These are phyloP conservation scores for Drosophila vallismaia DNA, from an alignment of 2,888 invertebrate species.

Conservation along the genomic window DNA sequence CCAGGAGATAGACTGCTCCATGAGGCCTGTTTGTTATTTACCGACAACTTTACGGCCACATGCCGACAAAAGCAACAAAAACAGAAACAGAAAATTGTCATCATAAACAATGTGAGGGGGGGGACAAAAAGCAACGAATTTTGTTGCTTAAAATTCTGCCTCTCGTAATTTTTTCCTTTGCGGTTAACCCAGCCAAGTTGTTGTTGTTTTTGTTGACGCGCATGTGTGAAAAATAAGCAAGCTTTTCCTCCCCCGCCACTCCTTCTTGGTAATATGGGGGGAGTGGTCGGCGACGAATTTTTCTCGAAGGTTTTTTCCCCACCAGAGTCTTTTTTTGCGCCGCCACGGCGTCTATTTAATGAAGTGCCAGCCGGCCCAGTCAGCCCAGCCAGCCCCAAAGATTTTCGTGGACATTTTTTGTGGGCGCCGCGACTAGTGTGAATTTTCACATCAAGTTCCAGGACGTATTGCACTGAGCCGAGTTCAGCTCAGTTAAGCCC, in stretches of 20 bases:
- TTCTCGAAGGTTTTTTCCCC: slow-evolving; percentile 14
- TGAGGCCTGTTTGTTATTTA: slow-evolving; percentile 78
- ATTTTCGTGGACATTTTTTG: slow-evolving; percentile 49
- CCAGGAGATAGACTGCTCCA: slow-evolving; percentile 20
- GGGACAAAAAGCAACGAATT: slow-evolving; percentile 25
- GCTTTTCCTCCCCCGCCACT: slow-evolving; percentile 14
- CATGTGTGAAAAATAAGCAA: slow-evolving; percentile 80
- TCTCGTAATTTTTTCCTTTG: slow-evolving; percentile 22
- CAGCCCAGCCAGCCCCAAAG: slow-evolving; percentile 42
- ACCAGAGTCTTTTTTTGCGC: slow-evolving; percentile 43
- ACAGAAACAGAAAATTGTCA: slow-evolving; percentile 58
- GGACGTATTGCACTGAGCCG: slow-evolving; percentile 37
- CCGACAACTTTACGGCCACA: slow-evolving; percentile 80
- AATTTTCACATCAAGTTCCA: slow-evolving; percentile 70
- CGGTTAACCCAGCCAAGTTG: slow-evolving; percentile 22
- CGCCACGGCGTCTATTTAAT: slow-evolving; percentile 75
- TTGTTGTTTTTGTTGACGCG: slow-evolving; percentile 53
- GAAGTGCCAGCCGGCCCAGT: slow-evolving; percentile 63
- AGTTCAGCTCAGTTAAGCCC: slow-evolving; percentile 18
- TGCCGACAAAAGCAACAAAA: slow-evolving; percentile 56
- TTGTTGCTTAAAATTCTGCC: slow-evolving; percentile 70
- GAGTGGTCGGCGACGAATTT: slow-evolving; percentile 59
- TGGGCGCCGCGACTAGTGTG: slow-evolving; percentile 57
- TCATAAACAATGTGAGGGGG: slow-evolving; percentile 57
- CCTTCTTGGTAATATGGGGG: slow-evolving; percentile 56